Conservation (phyloP, 2,888 invertebrate genomes). For the Athetis lepigone region DNA sequence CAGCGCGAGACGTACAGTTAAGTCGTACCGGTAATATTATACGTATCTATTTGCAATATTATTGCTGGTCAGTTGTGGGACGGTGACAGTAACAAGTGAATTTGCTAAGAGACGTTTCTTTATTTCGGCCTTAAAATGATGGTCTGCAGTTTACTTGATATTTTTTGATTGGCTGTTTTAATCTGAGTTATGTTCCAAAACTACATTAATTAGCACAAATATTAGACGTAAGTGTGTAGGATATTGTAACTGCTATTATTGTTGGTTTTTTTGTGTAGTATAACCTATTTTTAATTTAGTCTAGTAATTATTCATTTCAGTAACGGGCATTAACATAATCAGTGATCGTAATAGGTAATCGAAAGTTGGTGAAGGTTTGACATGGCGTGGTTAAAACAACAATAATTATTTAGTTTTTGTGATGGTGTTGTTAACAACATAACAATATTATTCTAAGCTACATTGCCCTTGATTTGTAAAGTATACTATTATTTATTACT, state of each 20-base stretch:
- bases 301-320: slow-evolving; percentile 52
- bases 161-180: neutral
- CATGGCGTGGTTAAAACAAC: too few species aligned
- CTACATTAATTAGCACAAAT: slow-evolving; percentile 23
- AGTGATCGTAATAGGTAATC: too few species aligned
- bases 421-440: slow-evolving; percentile 16
- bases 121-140: neutral
- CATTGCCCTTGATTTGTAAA: slow-evolving; percentile 3
- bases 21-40: too few species aligned
- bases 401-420: slow-evolving; percentile 5
- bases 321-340: neutral
- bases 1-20: too few species aligned
- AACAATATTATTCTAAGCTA: neutral
- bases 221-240: slow-evolving; percentile 12
- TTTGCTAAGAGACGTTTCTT: too few species aligned
- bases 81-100: too few species aligned
- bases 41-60: too few species aligned
- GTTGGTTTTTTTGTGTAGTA: slow-evolving; percentile 71
- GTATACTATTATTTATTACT: neutral
- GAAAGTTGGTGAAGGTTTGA: too few species aligned
- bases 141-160: neutral
- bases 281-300: slow-evolving; percentile 65
- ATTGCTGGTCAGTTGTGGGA: too few species aligned
- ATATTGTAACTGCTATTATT: slow-evolving; percentile 44
- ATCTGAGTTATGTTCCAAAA: neutral